Conservation (phyloP, 2,113 vertebrate species). For the Elachura formosa region DNA sequence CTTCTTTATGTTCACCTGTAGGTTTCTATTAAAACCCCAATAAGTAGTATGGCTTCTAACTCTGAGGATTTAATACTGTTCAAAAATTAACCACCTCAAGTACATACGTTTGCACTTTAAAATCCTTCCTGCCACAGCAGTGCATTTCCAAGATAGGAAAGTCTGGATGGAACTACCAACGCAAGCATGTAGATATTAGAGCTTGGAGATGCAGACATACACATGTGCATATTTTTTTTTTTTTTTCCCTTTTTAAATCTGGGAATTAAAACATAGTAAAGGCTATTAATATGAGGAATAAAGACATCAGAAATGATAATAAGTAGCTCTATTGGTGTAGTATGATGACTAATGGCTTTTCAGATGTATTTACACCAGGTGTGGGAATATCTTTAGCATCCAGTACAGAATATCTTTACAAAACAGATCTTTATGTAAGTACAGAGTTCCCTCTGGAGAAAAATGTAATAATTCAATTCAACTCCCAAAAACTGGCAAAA, state of each 20-base stretch:
- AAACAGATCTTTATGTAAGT: background rate
- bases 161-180: background rate
- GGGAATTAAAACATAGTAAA: too few relatives aligned
- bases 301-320: background rate
- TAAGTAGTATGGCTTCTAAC: constrained; percentile 41
- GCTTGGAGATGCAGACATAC: background rate
- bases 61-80: constrained; percentile 27
- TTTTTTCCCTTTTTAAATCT: background rate
- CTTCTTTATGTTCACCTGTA: constrained; percentile 61
- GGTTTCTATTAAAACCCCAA: constrained; percentile 44
- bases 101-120: constrained; percentile 23
- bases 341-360: background rate
- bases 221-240: rapidly evolving
- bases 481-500: background rate
- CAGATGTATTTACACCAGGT: background rate
- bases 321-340: background rate
- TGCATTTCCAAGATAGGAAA: background rate
- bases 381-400: background rate
- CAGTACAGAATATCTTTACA: background rate
- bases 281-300: background rate
- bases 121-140: background rate
- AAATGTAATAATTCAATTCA: background rate
- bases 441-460: background rate
- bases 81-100: constrained; percentile 46
- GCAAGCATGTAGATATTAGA: background rate